Base-by-base conservation (phyloP, 2,888 invertebrate species). In the Dolomedes plantarius region DNA sequence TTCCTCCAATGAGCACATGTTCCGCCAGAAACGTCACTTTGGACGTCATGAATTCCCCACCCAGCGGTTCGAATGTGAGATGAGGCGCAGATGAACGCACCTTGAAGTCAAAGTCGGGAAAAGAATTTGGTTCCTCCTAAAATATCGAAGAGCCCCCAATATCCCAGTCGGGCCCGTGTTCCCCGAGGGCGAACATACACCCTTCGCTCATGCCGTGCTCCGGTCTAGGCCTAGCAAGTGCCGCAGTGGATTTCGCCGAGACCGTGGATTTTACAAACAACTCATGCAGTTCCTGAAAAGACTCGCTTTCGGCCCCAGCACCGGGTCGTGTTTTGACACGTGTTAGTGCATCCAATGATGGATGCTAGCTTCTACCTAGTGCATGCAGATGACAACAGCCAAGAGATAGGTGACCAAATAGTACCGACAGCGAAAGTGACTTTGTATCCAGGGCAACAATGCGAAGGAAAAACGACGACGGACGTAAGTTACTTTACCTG, bases 331-430 rank as follows among this genome's bases (percentile, higher is more conserved):
- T 16, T 0, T 27, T 65, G 64, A 3, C 3, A 29, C 62, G 19
- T 50, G 62, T 32, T 80, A 73, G 80, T 46, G 72, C 73, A 80
- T 80, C 67, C 72, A 80, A 80, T 46, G 69, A 81, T 81, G 81
- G 81, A 81, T 69, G 74, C 81, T 56, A 81, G 83, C 46, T 73
- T 77, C 46, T 83, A 83, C 69, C 83, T 72, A 56, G 76, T 83
- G 31, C 69, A 76, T 71, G 41, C 72, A 77, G 72, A 77, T 36
- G 76, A 77, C 50, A 77, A 29, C 65, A 77, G 72, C 50, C 72
- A 64, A 83, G 76, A 83, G 9, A n/a, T 83, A 29, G 83, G 41
- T 19, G 83, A 83, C 32, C 76, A 83, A 32, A 83, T 83, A 56
- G 83, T 77, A 65, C 76, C 83, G 27, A 72, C 50, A n/a, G 27